These are phyloP conservation scores for Alviniconcha strummeri DNA, from an alignment of 2,888 invertebrate genomes.

Conservation along the genomic window DNA sequence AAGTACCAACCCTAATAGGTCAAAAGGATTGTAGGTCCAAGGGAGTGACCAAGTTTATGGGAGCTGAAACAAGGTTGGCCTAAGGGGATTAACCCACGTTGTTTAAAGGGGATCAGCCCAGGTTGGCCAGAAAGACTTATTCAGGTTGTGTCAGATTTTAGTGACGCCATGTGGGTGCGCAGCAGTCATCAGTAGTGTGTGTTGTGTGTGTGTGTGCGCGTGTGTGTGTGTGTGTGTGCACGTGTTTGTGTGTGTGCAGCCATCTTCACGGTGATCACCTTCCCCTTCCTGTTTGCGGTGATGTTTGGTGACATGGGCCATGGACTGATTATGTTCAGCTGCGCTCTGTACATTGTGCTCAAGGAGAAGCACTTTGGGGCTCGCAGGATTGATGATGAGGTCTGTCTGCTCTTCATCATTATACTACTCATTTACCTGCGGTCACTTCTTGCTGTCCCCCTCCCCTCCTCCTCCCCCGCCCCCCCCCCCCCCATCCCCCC, in stretches of 20 bases:
- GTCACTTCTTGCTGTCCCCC: background rate
- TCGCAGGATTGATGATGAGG: constrained; percentile 93
- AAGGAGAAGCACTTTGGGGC: constrained; percentile 92
- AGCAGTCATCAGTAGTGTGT: too few species aligned
- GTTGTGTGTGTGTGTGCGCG: background rate
- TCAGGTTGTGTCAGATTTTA: too few species aligned
- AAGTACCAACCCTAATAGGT: too few species aligned
- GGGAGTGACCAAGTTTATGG: too few species aligned
- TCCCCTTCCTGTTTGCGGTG: constrained; percentile 97
- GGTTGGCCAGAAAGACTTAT: too few species aligned
- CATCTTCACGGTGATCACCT: constrained; percentile 97
- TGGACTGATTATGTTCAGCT: constrained; percentile 91
- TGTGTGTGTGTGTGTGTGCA: background rate
- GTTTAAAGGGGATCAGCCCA: too few species aligned
- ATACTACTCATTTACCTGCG: background rate
- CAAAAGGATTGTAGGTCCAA: background rate
- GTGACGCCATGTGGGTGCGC: too few species aligned
- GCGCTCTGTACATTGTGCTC: constrained; percentile 95
- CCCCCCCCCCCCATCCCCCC: background rate
- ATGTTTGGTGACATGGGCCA: constrained; percentile 99
- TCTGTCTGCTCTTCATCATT: constrained; percentile 60
- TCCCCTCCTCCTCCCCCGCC: too few species aligned
- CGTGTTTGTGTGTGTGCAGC: constrained; percentile 76
- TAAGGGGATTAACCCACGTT: too few species aligned
- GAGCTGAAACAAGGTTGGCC: too few species aligned